Conservation (phyloP, 2,888 invertebrate genomes). For the Netelia virgata region DNA sequence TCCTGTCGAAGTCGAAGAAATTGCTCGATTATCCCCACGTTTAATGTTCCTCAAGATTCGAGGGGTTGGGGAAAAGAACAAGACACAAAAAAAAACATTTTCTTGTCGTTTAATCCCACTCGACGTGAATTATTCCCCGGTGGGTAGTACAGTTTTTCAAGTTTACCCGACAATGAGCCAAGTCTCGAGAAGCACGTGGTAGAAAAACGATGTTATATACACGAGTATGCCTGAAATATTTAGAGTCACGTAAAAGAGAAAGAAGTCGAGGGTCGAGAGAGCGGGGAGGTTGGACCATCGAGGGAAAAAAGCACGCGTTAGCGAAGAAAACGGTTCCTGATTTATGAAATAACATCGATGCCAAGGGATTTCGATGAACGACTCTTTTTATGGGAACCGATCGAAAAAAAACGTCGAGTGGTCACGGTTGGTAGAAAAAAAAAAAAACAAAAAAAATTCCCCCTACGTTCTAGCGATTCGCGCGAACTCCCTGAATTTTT, state of each 20-base stretch:
- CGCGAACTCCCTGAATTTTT: neutral
- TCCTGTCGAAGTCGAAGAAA: constrained; percentile 6
- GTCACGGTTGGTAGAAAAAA: neutral
- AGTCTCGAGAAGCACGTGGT: constrained; percentile 11
- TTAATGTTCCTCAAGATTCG: constrained; percentile 29
- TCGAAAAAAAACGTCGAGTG: constrained; percentile 47
- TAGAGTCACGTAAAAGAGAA: constrained; percentile 22
- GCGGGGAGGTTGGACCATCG: neutral
- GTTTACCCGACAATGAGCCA: constrained; percentile 20
- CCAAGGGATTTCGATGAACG: constrained; percentile 47
- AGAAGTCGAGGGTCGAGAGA: neutral
- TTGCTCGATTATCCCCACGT: constrained; percentile 43
- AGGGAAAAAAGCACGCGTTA: constrained; percentile 11
- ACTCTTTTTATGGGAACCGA: constrained; percentile 53
- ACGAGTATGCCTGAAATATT: constrained; percentile 62
- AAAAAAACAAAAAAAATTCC: constrained; percentile 17
- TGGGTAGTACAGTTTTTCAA: constrained; percentile 44
- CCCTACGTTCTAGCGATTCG: neutral
- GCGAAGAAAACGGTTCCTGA: constrained; percentile 51
- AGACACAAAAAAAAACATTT: neutral
- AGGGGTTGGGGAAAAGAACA: neutral
- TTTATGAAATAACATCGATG: constrained; percentile 61
- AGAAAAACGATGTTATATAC: constrained; percentile 25
- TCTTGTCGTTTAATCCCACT: constrained; percentile 35
- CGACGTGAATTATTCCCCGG: constrained; percentile 56